Base-by-base conservation (phyloP, 2,113 vertebrate species). In the Isichthys henryi region DNA sequence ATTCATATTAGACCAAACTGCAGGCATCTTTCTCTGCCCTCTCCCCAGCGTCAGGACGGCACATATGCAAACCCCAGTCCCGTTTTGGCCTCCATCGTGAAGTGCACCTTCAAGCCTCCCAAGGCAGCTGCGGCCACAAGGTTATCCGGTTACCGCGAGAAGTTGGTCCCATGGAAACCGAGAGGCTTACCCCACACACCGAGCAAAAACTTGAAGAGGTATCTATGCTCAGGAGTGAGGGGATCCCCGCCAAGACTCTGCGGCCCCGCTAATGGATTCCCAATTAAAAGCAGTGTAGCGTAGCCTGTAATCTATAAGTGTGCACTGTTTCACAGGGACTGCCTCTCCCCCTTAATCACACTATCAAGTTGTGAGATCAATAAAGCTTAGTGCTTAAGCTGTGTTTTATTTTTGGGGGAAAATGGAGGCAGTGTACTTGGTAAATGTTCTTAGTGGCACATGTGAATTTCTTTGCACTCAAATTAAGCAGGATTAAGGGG, bases 401-500 rank as follows among this genome's bases (percentile, higher is more conserved):
- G 91, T 95, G 93, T 95, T 94, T 95, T 94, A 94, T 93, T 95
- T 94, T 94, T 92, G 52, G 90, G 90, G 91, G 88, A 95, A 97
- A 96, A 97, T 95, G 95, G 95, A 96, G 94, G 94, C 95, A 96
- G 95, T 96, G 96, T 96, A 93, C 96, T 97, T 89, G 49, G 93
- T 94, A 96, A 97, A 97, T 95, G 96, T 96, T 97, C 96, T 97
- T 96, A 97, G 95, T 92, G 96, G 96, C 95, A 96, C 97, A 97
- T 97, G 97, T 97, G 96, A 97, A 97, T 97, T 97, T 97, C 96
- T 96, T 96, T 97, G 96, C 96, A 94, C 95, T 97, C 95, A 97
- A 96, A 97, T 98, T 97, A 98, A 97, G 96, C 93, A 95, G 97
- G 97, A 98, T 98, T 98, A 98, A 95, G 80, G 88, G 39, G 92